Evolutionary conservation across 2,797 vertebrate species (phyloP), one percentile per base, ranked within the genome.

Genomic region (Rhabdophis nuchalis): DNA sequence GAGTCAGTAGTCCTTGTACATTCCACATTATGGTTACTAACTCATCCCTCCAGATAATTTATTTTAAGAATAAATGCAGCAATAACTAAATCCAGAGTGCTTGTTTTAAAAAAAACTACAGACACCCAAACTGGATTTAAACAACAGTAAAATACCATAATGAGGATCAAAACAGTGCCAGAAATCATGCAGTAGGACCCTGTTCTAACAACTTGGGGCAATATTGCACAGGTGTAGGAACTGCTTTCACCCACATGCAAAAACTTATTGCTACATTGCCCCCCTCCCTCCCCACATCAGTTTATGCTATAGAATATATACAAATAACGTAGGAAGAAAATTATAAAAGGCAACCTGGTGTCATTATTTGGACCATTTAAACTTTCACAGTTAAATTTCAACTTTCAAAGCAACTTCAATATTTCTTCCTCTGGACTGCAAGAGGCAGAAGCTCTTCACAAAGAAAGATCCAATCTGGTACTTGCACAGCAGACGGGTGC

Each of bases 311-410:
- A 95, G 86, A 94, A 93, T 41, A 95, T 23, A 94, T 82, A 92
- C 0, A 92, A 91, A 87, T 93, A 91, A 90, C 89, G 92, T 87
- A 96, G 91, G 95, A 94, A 96, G 87, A 90, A 91, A 91, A 90
- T 95, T 89, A 72, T 93, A 41, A 89, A 97, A 96, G 96, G 96
- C 96, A 96, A 97, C 94, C 95, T 96, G 96, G 96, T 97, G 95
- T 92, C 23, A 92, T 92, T 93, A 88, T 95, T 95, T 95, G 95
- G 95, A 96, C 87, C 93, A 91, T 94, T 87, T 92, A 93, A 85
- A 95, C 41, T 88, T 95, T 86, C 2, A 95, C 93, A 94, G 95
- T 61, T 1, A 90, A 93, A 92, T 94, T 92, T 94, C 91, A 95
- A 94, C 85, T 93, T 92, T 94, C 94, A 96, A 92, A 89, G 36